Conservation (phyloP, 1,140 invertebrate species). For the Periplaneta americana region DNA sequence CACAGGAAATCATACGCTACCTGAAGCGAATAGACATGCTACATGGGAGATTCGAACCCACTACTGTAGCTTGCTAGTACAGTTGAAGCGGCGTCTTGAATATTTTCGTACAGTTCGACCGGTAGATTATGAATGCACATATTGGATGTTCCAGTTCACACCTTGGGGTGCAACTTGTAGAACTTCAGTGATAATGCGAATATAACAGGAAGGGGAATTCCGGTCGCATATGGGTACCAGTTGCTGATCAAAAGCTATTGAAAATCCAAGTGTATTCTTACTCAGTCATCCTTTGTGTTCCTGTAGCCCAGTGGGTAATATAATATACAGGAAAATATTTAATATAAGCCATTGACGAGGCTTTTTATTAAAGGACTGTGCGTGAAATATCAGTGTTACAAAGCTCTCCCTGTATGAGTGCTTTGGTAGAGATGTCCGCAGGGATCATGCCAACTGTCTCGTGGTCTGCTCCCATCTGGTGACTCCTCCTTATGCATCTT, state of each 20-base stretch:
- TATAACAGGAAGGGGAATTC: not conserved
- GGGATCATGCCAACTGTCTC: not conserved
- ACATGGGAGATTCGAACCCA: too few relatives aligned
- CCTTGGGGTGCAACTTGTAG: not conserved
- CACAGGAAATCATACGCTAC: too few relatives aligned
- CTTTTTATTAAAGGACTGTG: not conserved
- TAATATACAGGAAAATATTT: not conserved
- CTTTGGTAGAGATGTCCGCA: not conserved
- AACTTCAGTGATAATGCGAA: not conserved
- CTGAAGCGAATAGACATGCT: too few relatives aligned
- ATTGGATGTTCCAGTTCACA: not conserved
- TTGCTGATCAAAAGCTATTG: not conserved
- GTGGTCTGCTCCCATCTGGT: not conserved
- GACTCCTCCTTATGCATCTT: too few relatives aligned
- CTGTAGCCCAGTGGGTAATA: not conserved
- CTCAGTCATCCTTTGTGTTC: not conserved
- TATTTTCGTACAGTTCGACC: too few relatives aligned
- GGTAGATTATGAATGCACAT: not conserved
- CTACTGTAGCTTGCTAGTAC: too few relatives aligned
- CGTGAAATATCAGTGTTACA: not conserved
- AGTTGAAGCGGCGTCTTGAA: too few relatives aligned
- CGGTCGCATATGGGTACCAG: not conserved
- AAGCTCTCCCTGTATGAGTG: not conserved
- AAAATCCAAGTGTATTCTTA: not conserved
- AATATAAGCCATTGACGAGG: not conserved